phyloP scores from a whole-genome alignment of 1,140 invertebrate genomes.

The Battus philenor region DNA sequence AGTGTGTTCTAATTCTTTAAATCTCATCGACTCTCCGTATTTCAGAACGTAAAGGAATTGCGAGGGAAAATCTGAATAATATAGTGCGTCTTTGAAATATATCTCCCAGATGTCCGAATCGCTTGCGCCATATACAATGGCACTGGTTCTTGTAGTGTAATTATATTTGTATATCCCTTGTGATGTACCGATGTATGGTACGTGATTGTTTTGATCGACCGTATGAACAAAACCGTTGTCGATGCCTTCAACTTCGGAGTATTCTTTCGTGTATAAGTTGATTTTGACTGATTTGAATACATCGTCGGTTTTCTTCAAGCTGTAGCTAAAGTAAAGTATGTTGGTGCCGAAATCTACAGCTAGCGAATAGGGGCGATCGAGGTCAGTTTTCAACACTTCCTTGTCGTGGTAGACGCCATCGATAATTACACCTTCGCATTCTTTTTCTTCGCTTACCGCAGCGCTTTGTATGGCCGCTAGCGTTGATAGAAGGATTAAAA shows the following conservation, averaged over 20 bases:
- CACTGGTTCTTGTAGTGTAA: slow-evolving; percentile 28
- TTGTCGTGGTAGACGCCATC: slow-evolving; percentile 30
- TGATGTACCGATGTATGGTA: slow-evolving; percentile 47
- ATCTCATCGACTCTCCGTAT: slow-evolving; percentile 32
- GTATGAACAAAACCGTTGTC: slow-evolving; percentile 53
- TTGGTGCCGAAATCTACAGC: slow-evolving; percentile 42
- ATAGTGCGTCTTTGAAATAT: slow-evolving; percentile 47
- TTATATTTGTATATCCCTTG: slow-evolving; percentile 55
- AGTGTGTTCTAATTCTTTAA: slow-evolving; percentile 52
- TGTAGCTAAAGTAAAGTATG: slow-evolving; percentile 51
- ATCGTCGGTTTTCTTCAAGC: slow-evolving; percentile 33
- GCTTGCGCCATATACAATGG: slow-evolving; percentile 26
- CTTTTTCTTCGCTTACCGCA: slow-evolving; percentile 30
- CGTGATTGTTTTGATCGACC: slow-evolving; percentile 39
- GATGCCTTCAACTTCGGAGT: slow-evolving; percentile 31
- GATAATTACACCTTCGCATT: slow-evolving; percentile 36
- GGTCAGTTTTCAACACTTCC: slow-evolving; percentile 33
- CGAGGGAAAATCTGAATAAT: slow-evolving; percentile 43
- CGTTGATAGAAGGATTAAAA: slow-evolving; percentile 27
- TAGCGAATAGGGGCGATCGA: slow-evolving; percentile 47
- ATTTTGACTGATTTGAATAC: slow-evolving; percentile 37
- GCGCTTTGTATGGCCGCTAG: slow-evolving; percentile 28
- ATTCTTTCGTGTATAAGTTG: slow-evolving; percentile 48
- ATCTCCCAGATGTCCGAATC: slow-evolving; percentile 43
- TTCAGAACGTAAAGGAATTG: slow-evolving; percentile 46